Base-by-base conservation (phyloP, 1,140 invertebrate species). In the Pygmarrhopalites habei region DNA sequence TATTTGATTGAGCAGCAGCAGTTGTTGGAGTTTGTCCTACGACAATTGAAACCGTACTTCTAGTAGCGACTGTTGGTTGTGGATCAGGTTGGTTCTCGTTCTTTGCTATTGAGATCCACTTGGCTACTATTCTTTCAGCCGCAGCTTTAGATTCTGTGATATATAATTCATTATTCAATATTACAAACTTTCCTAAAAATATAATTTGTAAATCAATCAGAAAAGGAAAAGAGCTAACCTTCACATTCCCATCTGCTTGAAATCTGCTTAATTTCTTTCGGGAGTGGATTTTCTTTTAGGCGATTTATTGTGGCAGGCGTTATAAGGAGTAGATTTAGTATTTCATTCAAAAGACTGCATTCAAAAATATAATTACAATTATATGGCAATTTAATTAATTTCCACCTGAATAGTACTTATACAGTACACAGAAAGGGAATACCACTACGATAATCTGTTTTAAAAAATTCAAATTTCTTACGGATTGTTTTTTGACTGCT, bases 291-390 rank as follows among this genome's bases (percentile, higher is more conserved):
- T 66, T 88, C 85, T 75, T 93, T 94, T 21, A 97, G 78, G 44
- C 91, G 78, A 70, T 90, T 86, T 26, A 95, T 86, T 73, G 90
- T 89, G 39, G 95, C 89, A 19, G 93, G 93, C 62, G 91, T 88
- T 2, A 87, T 76, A 28, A 90, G 77, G 21, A 95, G 80, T 2
- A 96, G 79, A 73, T 88, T 86, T 30, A 95, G 77, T 25, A 96
- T 80, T 76, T 95, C 92, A 72, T 84, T 80, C 15, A 95, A 85
- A n/a, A n/a, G n/a, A n/a, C n/a, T n/a, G n/a, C n/a, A n/a, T n/a
- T n/a, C n/a, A n/a, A n/a, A n/a, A n/a, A n/a, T n/a, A n/a, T n/a
- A n/a, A n/a, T n/a, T n/a, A n/a, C n/a, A n/a, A n/a, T n/a, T n/a
- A n/a, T n/a, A n/a, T n/a, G n/a, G n/a, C n/a, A n/a, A n/a, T n/a